Evolutionary conservation across 2,113 vertebrate species (phyloP), one percentile per base, ranked within the genome.

Genomic region (Alces alces): DNA sequence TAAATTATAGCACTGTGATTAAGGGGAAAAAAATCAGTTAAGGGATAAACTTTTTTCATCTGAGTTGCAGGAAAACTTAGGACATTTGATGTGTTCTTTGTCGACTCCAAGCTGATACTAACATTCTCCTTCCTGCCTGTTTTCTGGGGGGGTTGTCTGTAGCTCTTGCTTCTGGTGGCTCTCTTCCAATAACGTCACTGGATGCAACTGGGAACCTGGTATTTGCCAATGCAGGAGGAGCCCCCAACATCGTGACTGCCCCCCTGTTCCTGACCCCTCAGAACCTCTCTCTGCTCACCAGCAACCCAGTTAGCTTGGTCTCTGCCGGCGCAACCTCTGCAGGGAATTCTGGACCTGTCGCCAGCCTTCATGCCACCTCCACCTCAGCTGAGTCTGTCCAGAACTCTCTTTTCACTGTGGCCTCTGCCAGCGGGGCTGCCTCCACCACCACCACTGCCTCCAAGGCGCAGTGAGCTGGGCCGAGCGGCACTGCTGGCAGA

Each of bases 241-340:
- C 99, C 89, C 99, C 99, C 98, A 99, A 99, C 99, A 99, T 99
- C 96, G 99, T 99, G 98, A 99, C 99, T 96, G 99, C 99, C 80
- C 99, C 99, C n/a, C 99, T 99, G 98, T 99, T 99, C 99, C 99
- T 99, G 98, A 99, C 99, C 98, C 99, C 99, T 98, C 99, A 99
- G 99, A 99, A 99, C 99, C 99, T 99, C 98, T 99, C 99, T 98
- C 99, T 99, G 99, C 99, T 99, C 99, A 99, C 99, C 99, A 99
- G 99, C 99, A 99, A 99, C 99, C 99, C 99, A 0, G 99, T 99
- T 97, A 99, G 99, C 99, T 98, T 99, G 99, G 99, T 99, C 98
- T 99, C 99, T 86, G 99, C 99, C 13, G 99, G 99, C 27, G 99
- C 99, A 95, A 98, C 99, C 95, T 99, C 99, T 57, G 98, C 99